phyloP scores from a whole-genome alignment of 1,140 invertebrate species.

The Zaprionus davidi region DNA sequence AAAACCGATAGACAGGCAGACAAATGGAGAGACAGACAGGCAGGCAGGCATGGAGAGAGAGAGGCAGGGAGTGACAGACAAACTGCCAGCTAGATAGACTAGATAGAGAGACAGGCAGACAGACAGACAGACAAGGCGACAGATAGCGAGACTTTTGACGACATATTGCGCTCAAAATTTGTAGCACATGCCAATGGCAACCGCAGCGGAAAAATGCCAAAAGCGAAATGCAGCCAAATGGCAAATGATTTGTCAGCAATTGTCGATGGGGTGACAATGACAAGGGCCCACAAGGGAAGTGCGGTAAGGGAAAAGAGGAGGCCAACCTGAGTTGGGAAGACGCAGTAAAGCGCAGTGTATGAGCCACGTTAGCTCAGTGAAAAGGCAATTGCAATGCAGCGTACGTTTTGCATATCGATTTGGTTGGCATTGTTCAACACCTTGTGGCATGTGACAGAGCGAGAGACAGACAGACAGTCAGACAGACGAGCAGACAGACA shows the following conservation, averaged over 20 bases:
- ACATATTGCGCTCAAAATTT: slow-evolving; percentile 69
- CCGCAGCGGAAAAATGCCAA: slow-evolving; percentile 72
- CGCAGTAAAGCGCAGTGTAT: neutral
- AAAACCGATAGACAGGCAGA: slow-evolving; percentile 48
- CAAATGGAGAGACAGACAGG: slow-evolving; percentile 35
- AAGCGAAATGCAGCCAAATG: slow-evolving; percentile 66
- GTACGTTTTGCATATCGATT: slow-evolving; percentile 53
- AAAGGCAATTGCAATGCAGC: slow-evolving; percentile 41
- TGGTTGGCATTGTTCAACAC: slow-evolving; percentile 40
- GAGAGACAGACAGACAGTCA: neutral
- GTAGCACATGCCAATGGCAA: slow-evolving; percentile 77
- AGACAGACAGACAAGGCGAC: neutral
- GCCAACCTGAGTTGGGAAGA: neutral
- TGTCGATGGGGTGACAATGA: slow-evolving; percentile 55
- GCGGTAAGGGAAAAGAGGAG: neutral
- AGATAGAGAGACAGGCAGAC: neutral
- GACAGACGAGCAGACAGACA: neutral
- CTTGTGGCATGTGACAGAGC: slow-evolving; percentile 19
- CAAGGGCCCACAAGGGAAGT: neutral
- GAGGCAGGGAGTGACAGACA: neutral
- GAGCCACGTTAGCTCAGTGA: slow-evolving; percentile 11
- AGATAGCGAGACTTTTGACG: slow-evolving; percentile 12
- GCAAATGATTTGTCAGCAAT: slow-evolving; percentile 81
- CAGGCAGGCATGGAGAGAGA: slow-evolving; percentile 10
- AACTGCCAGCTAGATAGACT: slow-evolving; percentile 28